phyloP scores from a whole-genome alignment of 2,888 invertebrate species.

The Magallana nippona region DNA sequence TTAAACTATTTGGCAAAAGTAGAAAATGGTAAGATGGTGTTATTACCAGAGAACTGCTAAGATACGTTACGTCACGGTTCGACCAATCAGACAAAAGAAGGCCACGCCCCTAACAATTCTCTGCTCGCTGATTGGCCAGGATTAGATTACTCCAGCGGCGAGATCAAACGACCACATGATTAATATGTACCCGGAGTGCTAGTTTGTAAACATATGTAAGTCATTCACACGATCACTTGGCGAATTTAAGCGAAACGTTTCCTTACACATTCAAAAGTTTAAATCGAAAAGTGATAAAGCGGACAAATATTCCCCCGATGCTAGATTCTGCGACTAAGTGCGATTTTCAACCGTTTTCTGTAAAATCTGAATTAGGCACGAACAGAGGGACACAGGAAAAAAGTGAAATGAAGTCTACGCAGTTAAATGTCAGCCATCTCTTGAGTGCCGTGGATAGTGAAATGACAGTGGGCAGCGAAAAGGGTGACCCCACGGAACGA shows the following conservation, averaged over 20 bases:
- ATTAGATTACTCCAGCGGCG: conserved; percentile 52
- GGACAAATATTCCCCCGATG: conserved; percentile 62
- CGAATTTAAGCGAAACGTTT: conserved; percentile 64
- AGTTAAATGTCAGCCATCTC: conserved; percentile 73
- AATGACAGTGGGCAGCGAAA: conserved; percentile 67
- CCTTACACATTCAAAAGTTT: conserved; percentile 55
- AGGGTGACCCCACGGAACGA: conserved; percentile 73
- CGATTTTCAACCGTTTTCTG: conserved; percentile 56
- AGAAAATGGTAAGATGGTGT: conserved; percentile 9
- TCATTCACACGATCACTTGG: conserved; percentile 70
- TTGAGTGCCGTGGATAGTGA: conserved; percentile 74
- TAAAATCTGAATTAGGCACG: conserved; percentile 45
- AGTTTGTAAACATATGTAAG: conserved; percentile 72
- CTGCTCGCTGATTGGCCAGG: conserved; percentile 57
- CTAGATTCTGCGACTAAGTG: conserved; percentile 71
- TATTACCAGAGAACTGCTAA: conserved; percentile 10
- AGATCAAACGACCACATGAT: conserved; percentile 65
- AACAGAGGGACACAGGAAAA: conserved; percentile 52
- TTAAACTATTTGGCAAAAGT: conserved; percentile 7
- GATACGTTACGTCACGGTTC: conserved; percentile 36
- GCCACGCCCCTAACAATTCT: conserved; percentile 55
- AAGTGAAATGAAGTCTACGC: conserved; percentile 68
- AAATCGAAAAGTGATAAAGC: conserved; percentile 51
- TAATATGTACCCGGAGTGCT: conserved; percentile 68
- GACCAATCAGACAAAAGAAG: conserved; percentile 56